A percentile compares a stretch with the other conserved stretches of the same genome.
phyloP scores from a whole-genome alignment of 1,140 invertebrate species.

The Tetramorium parvispinum region DNA sequence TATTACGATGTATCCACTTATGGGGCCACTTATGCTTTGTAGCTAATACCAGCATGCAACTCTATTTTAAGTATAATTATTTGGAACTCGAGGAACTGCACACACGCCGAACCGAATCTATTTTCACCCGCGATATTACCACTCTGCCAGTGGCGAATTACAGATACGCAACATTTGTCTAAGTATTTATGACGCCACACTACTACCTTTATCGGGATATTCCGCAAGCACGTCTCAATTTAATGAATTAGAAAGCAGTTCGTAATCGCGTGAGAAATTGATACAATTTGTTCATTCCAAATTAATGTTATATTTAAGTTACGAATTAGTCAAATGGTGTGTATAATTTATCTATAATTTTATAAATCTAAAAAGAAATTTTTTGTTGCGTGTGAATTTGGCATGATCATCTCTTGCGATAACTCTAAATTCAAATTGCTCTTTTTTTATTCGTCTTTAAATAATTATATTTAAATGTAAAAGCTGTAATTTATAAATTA shows the following conservation, averaged over 20 bases:
- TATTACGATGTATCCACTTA: constrained; percentile 2
- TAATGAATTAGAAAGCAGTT: neutral
- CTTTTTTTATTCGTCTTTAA: neutral
- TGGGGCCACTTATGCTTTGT: constrained; percentile 11
- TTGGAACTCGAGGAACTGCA: constrained; percentile 37
- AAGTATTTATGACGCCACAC: constrained; percentile 19
- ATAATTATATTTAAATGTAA: neutral
- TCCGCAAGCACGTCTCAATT: neutral
- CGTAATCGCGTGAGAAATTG: neutral
- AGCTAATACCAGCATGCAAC: neutral
- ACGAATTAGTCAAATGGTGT: neutral
- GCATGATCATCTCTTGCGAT: neutral
- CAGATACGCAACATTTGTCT: constrained; percentile 48
- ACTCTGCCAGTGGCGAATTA: constrained; percentile 41
- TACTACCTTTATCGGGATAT: neutral
- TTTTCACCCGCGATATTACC: constrained; percentile 49
- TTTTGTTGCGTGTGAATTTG: neutral
- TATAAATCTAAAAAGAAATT: too few relatives aligned
- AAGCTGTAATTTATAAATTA: neutral
- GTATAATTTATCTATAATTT: neutral
- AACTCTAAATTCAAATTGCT: neutral
- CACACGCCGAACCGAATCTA: constrained; percentile 35
- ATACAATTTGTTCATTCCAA: neutral
- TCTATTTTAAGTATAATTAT: constrained; percentile 55
- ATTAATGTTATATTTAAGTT: neutral